Evolutionary conservation across 2,113 vertebrate species (phyloP), one percentile per base, ranked within the genome.

Genomic region (Gasterosteus nipponicus): DNA sequence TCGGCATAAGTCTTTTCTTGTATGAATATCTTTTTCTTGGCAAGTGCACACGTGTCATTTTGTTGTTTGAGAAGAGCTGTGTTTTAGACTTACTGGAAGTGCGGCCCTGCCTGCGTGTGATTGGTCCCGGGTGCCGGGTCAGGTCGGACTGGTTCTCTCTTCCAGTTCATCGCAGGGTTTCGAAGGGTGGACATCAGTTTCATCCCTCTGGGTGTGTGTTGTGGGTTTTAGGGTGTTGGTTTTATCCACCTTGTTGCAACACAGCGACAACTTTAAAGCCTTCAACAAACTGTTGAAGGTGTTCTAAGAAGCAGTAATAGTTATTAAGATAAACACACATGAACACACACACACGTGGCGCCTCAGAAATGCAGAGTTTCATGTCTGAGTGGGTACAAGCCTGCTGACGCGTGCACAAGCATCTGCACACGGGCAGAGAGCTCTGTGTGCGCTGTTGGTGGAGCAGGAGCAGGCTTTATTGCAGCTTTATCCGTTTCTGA

Each of bases 121-220:
- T 82, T 90, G 84, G 79, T 80, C 38, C 22, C 58, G 61, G 69
- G 72, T 82, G 67, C 73, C 72, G 19, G 38, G 72, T 87, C 90
- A 82, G 77, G 89, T 91, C 78, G 41, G 80, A 92, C 92, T 77
- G 89, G 92, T 91, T 92, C 66, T 81, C 80, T 75, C 69, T 73
- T 69, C 31, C 83, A 81, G 82, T 79, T 90, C 81, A 73, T 51
- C 0, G 9, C 26, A 53, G 33, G 62, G 57, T 85, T 86, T 78
- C 5, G 0, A 56, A 53, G 53, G 83, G 81, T 57, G 86, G 8
- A 60, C 71, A 0, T 64, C 26, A 35, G 19, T 63, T 41, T 12
- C 71, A 51, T 82, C 77, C 75, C 42, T 62, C 33, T 67, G 75
- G 68, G 77, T 69, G 64, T 72, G 69, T 75, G 67, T 69, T 49